Evolutionary conservation across 2,113 vertebrate genomes (phyloP).

Genomic region (Hyla sarda): DNA sequence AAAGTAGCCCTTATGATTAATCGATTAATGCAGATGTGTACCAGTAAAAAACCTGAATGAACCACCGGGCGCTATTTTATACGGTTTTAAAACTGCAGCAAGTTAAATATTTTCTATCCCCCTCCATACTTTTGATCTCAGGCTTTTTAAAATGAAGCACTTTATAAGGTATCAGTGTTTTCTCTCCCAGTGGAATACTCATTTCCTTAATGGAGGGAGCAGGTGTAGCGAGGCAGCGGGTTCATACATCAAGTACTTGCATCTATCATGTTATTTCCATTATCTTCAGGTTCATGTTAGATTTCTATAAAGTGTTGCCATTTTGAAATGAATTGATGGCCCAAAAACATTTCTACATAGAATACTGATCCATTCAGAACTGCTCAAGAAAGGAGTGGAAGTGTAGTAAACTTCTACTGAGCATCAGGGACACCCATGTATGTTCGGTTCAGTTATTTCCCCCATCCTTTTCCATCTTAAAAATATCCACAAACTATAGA

Average conservation of each 20-base stretch:
- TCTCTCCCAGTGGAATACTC: not conserved
- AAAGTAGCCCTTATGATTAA: slow-evolving; percentile 82
- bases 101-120: slow-evolving; percentile 55
- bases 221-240: not conserved
- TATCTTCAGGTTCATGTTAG: not conserved
- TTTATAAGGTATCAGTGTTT: slow-evolving; percentile 63
- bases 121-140: slow-evolving; percentile 62
- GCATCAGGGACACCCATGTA: not conserved
- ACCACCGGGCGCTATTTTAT: slow-evolving; percentile 6
- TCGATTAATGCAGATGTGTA: slow-evolving; percentile 73
- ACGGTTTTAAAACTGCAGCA: slow-evolving; percentile 64
- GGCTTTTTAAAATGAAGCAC: slow-evolving; percentile 82
- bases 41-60: slow-evolving; percentile 13
- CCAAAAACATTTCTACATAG: not conserved
- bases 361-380: not conserved
- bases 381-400: not conserved
- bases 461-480: not conserved
- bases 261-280: not conserved
- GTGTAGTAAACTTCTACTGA: not conserved
- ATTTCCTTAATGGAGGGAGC: not conserved
- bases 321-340: slow-evolving; percentile 23
- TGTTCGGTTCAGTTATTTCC: not conserved
- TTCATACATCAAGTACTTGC: not conserved
- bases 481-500: not conserved
- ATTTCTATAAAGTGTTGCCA: slow-evolving; percentile 12